Conservation (phyloP, 2,888 invertebrate genomes). For the Perizoma flavofasciatum region DNA sequence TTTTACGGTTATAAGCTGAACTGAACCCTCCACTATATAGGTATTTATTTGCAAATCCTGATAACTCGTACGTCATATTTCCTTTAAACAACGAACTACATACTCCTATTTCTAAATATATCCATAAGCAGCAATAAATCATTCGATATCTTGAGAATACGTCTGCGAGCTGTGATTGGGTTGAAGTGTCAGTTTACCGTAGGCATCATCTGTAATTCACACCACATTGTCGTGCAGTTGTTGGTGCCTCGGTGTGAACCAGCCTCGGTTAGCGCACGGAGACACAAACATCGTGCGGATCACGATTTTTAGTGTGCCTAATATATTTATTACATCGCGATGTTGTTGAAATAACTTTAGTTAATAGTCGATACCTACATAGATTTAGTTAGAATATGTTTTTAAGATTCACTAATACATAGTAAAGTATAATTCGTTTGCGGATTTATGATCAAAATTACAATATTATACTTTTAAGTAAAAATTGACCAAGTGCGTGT, state of each 20-base stretch:
- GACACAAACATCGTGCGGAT: conserved; percentile 61
- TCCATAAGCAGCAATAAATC: conserved; percentile 59
- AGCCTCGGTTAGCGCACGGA: conserved; percentile 51
- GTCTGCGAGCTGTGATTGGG: conserved; percentile 55
- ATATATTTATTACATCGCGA: conserved; percentile 34
- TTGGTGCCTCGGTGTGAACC: conserved; percentile 59
- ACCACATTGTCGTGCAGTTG: conserved; percentile 55
- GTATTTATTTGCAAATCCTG: no score
- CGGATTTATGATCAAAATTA: conserved; percentile 4
- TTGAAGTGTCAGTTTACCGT: conserved; percentile 67
- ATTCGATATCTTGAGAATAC: conserved; percentile 66
- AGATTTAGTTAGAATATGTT: no score
- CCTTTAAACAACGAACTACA: conserved; percentile 8
- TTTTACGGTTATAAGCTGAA: no score
- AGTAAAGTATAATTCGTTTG: no score
- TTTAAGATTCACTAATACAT: no score
- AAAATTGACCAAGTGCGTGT: no score
- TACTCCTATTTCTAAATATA: conserved; percentile 40
- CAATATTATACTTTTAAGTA: no score
- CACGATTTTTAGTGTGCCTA: conserved; percentile 56
- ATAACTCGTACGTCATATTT: no score
- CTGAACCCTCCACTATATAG: no score
- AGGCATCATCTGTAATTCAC: conserved; percentile 69
- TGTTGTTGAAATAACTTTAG: conserved; percentile 26
- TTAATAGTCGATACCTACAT: conserved; percentile 6